These are phyloP conservation scores for Melolontha melolontha DNA, from an alignment of 2,888 invertebrate genomes.

Conservation along the genomic window DNA sequence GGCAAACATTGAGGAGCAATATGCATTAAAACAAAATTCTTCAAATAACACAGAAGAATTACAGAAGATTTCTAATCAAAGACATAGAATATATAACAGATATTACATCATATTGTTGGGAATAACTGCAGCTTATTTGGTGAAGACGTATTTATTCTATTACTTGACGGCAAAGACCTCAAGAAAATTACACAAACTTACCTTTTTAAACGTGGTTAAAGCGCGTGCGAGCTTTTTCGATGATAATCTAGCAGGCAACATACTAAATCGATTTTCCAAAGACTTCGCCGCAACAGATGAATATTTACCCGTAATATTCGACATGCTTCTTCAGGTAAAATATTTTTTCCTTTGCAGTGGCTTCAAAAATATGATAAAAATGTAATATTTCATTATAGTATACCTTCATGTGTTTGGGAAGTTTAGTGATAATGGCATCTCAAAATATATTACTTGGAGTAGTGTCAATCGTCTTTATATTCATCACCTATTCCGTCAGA, in stretches of 20 bases:
- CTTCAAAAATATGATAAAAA: conserved; percentile 3
- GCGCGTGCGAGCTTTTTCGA: conserved; percentile 47
- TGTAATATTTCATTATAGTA: conserved; percentile 61
- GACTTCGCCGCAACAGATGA: conserved; percentile 49
- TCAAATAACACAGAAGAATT: conserved; percentile 21
- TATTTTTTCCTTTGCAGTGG: not conserved
- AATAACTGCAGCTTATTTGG: conserved; percentile 39
- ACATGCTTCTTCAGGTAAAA: conserved; percentile 39
- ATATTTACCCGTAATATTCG: conserved; percentile 42
- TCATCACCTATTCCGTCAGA: conserved; percentile 73
- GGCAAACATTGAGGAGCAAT: conserved; percentile 48
- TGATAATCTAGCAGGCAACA: conserved; percentile 46
- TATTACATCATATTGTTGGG: conserved; percentile 27
- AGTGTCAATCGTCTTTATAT: conserved; percentile 73
- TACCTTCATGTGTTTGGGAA: conserved; percentile 73
- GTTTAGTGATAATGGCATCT: conserved; percentile 78
- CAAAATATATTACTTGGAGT: conserved; percentile 77
- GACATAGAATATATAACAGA: conserved; percentile 33
- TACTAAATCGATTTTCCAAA: conserved; percentile 49
- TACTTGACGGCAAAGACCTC: conserved; percentile 44
- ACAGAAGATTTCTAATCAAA: conserved; percentile 1
- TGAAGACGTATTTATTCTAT: conserved; percentile 49
- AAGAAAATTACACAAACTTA: conserved; percentile 43
- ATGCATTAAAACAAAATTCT: conserved; percentile 19
- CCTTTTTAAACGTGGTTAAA: conserved; percentile 45